phyloP scores from a whole-genome alignment of 92 coral and sea anemone genomes.

The Zoanthus sansibaricus region DNA sequence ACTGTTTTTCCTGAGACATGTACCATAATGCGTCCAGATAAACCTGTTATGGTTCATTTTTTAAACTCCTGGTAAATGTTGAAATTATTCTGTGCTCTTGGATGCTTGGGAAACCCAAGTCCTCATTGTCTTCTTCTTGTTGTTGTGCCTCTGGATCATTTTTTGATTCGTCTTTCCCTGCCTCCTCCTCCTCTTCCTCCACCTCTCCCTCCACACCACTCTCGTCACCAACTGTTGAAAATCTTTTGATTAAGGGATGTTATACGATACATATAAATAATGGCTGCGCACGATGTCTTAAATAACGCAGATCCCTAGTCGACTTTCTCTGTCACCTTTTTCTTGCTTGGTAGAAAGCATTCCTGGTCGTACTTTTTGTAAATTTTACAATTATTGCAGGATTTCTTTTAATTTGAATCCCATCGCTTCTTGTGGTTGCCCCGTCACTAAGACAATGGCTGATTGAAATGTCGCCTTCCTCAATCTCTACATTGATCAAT shows the following conservation, averaged over 20 bases:
- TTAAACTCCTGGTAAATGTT: not conserved
- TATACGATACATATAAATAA: not conserved
- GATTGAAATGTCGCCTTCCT: not conserved
- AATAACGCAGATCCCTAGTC: not conserved
- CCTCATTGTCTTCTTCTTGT: too few species aligned
- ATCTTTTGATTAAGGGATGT: not conserved
- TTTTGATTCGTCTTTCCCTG: too few species aligned
- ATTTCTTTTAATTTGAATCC: not conserved
- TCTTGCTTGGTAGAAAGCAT: not conserved
- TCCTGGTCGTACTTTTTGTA: not conserved
- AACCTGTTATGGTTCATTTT: not conserved
- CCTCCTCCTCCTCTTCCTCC: too few species aligned
- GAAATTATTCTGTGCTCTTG: too few species aligned
- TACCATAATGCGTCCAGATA: too few species aligned
- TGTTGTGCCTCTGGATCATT: too few species aligned
- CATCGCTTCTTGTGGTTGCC: not conserved
- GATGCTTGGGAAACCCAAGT: too few species aligned
- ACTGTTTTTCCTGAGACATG: too few species aligned
- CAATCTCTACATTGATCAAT: not conserved
- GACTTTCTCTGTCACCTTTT: not conserved
- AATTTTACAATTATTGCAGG: not conserved
- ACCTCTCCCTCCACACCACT: too few species aligned
- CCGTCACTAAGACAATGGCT: not conserved
- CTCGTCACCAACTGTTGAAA: not conserved
- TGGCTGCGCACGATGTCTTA: not conserved